Evolutionary conservation across 2,797 vertebrate genomes (phyloP).

Genomic region (Monodelphis domestica): DNA sequence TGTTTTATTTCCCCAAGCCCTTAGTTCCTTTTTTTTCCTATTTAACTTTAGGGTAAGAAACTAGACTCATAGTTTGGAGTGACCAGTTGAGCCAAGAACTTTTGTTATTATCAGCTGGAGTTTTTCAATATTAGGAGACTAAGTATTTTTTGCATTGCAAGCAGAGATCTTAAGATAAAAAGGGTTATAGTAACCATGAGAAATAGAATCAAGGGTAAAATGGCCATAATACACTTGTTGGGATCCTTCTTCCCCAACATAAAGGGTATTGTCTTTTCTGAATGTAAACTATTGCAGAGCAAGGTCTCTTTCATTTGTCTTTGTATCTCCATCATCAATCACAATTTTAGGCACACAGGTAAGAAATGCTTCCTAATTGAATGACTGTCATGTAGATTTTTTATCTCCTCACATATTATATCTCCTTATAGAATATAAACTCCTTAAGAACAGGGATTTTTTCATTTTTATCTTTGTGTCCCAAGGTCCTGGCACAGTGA

Average conservation of each 20-base stretch:
- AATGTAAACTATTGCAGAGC: background rate
- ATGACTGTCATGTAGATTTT: background rate
- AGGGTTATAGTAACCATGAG: background rate
- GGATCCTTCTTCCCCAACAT: background rate
- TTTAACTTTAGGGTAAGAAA: slow-evolving; percentile 78
- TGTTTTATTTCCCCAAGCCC: slow-evolving; percentile 7
- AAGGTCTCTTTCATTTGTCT: background rate
- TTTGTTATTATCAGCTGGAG: slow-evolving; percentile 53
- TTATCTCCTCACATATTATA: background rate
- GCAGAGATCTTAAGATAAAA: slow-evolving; percentile 22
- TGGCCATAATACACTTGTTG: too few relatives aligned
- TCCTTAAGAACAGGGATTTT: background rate
- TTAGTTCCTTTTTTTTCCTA: background rate
- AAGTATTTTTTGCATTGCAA: slow-evolving; percentile 49
- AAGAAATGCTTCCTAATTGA: background rate
- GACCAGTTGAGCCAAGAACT: slow-evolving; percentile 71
- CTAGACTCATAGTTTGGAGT: slow-evolving; percentile 76
- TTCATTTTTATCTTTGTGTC: background rate
- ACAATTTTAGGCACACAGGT: background rate
- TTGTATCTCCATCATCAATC: background rate
- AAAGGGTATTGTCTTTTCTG: background rate
- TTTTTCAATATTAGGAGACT: slow-evolving; percentile 66
- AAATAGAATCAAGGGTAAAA: slow-evolving; percentile 9
- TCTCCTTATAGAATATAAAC: background rate
- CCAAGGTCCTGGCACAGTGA: background rate